Conservation (phyloP, 2,113 vertebrate genomes). For the Hippocampus mohnikei region DNA sequence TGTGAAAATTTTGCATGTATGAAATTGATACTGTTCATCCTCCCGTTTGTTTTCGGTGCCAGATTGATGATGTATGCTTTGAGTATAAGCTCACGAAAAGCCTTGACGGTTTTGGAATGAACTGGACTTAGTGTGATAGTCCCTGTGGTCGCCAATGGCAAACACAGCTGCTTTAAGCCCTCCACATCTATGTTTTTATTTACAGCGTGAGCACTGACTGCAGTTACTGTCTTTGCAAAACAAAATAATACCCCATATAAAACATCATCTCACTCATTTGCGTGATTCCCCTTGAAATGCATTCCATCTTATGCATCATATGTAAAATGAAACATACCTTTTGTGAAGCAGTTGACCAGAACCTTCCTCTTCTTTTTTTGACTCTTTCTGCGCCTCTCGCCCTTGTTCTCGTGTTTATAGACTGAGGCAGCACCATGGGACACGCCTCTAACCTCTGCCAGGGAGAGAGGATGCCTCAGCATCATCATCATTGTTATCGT, state of each 20-base stretch:
- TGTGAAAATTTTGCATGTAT: too few relatives aligned
- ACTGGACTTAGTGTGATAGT: constrained; percentile 16
- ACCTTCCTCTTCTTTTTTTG: not conserved
- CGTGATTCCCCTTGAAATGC: too few relatives aligned
- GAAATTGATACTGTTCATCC: too few relatives aligned
- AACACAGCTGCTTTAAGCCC: constrained; percentile 28
- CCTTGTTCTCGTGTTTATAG: too few relatives aligned
- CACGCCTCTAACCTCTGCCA: too few relatives aligned
- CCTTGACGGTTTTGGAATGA: constrained; percentile 4
- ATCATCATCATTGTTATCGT: too few relatives aligned
- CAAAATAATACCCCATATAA: too few relatives aligned
- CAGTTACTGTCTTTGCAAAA: too few relatives aligned
- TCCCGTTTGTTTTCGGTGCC: not conserved
- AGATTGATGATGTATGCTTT: not conserved
- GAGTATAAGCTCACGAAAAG: constrained; percentile 13
- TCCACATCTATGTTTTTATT: not conserved
- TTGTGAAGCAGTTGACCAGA: not conserved
- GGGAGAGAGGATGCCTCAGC: too few relatives aligned
- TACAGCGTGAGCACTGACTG: not conserved
- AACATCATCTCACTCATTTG: too few relatives aligned
- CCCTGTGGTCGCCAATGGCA: constrained; percentile 14
- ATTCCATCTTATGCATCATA: not conserved
- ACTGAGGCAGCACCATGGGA: too few relatives aligned
- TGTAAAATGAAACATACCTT: constrained; percentile 40
- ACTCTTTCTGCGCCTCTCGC: constrained; percentile 4